phyloP scores from a whole-genome alignment of 2,113 vertebrate species.

The Vulpes ferrilata region DNA sequence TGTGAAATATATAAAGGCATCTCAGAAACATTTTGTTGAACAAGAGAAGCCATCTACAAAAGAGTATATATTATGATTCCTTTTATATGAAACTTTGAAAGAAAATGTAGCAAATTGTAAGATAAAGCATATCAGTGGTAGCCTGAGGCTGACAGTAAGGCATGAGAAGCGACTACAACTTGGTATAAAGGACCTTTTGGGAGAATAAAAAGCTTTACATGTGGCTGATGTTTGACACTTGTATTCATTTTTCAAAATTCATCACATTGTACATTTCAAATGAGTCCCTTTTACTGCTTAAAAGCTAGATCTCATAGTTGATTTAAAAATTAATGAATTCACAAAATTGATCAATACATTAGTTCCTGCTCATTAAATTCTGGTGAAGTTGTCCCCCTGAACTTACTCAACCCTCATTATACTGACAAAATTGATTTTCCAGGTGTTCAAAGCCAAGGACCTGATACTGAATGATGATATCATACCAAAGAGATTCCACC shows the following conservation, averaged over 20 bases:
- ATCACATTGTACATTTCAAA: neutral
- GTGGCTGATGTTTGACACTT: neutral
- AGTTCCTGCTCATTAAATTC: neutral
- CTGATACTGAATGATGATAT: neutral
- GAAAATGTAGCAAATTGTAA: neutral
- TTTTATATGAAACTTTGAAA: neutral
- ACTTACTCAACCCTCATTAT: neutral
- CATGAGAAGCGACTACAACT: neutral
- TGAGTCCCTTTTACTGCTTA: neutral
- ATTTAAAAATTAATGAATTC: conserved; percentile 23
- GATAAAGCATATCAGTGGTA: neutral
- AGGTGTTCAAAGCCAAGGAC: neutral
- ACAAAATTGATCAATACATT: neutral
- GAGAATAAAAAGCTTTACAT: neutral
- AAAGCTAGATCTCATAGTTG: neutral
- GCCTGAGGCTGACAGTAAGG: neutral
- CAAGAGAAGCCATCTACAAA: neutral
- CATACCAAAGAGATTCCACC: neutral
- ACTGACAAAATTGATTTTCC: neutral
- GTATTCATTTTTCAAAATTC: neutral
- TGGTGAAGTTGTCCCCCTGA: neutral
- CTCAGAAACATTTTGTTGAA: conserved; percentile 35
- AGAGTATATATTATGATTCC: neutral
- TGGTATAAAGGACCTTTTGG: neutral
- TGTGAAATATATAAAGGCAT: neutral